Evolutionary conservation across 2,797 vertebrate species (phyloP).

Genomic region (Etheostoma perlongum): DNA sequence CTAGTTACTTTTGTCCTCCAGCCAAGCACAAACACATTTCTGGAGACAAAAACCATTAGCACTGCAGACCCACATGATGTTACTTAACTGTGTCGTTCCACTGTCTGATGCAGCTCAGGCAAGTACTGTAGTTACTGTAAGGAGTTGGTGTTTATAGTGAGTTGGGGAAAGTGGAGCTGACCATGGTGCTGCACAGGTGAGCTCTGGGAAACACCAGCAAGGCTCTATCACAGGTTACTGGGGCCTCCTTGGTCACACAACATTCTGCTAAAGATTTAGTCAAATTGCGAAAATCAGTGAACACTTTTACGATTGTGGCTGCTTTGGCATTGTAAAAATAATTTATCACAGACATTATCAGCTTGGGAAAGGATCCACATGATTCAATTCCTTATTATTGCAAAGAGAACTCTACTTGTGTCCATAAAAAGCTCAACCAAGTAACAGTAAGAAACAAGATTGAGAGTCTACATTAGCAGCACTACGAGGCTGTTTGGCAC

Average conservation of each 20-base stretch:
- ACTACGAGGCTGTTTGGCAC: not conserved
- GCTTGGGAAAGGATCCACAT: conserved; percentile 34
- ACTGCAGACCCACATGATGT: conserved; percentile 3
- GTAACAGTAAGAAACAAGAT: conserved; percentile 3
- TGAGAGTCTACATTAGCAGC: not conserved
- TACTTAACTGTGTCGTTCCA: not conserved
- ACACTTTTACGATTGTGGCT: not conserved
- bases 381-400: conserved; percentile 16
- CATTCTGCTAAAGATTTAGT: not conserved
- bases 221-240: not conserved
- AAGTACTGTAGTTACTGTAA: not conserved
- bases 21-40: conserved; percentile 33
- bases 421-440: not conserved
- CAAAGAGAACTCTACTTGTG: not conserved
- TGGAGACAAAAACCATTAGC: conserved; percentile 13
- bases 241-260: not conserved
- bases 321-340: conserved; percentile 15
- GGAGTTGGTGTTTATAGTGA: not conserved
- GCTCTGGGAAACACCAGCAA: not conserved
- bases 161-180: conserved; percentile 14
- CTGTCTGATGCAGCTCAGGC: not conserved
- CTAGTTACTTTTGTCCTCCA: conserved; percentile 19
- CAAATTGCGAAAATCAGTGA: not conserved
- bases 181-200: conserved; percentile 43
- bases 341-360: conserved; percentile 32